Evolutionary conservation across 2,113 vertebrate species (phyloP), one percentile per base, ranked within the genome.

Genomic region (Geococcyx californianus): DNA sequence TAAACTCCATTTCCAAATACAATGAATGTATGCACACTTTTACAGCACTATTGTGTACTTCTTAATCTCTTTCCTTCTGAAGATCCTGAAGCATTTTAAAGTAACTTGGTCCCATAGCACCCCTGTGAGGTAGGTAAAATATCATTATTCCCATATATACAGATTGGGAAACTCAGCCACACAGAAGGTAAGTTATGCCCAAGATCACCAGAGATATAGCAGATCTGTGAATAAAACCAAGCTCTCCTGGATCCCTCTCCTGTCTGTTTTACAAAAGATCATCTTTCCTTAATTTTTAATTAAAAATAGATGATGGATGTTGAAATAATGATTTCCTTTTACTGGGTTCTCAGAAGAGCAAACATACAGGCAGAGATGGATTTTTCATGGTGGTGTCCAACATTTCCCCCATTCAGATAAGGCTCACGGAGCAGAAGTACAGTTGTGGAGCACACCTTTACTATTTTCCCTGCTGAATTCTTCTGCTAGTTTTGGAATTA

Each of bases 81-180:
- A 92, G 77, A 86, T 68, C 78, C 91, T 69, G 56, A 94, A 89
- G 91, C 29, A 6, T 90, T 92, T 89, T 52, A 68, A 87, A 82
- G 78, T 73, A 75, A 55, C 77, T 87, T 96, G 94, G 93, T 94
- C 94, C 93, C 90, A 78, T 42, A 88, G 81, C 87, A 91, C 89
- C 77, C 62, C 92, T 90, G 83, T 93, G 96, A 97, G 95, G 90
- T 96, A 97, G 95, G 95, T 94, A 94, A 96, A 94, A 84, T 54
- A 80, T 45, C 38, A 55, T 85, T 84, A 78, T 89, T 93, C 73
- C 84, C 7, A 0, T 66, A 89, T 45, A 72, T 18, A 66, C 60
- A 73, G 34, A 72, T 5, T 55, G 78, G 85, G 78, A 94, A 89
- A 93, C n/a, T 67, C 88, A 95, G 84, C 73, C 94, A 91, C 87